Evolutionary conservation across 2,113 vertebrate species (phyloP).

Genomic region (Morone saxatilis): DNA sequence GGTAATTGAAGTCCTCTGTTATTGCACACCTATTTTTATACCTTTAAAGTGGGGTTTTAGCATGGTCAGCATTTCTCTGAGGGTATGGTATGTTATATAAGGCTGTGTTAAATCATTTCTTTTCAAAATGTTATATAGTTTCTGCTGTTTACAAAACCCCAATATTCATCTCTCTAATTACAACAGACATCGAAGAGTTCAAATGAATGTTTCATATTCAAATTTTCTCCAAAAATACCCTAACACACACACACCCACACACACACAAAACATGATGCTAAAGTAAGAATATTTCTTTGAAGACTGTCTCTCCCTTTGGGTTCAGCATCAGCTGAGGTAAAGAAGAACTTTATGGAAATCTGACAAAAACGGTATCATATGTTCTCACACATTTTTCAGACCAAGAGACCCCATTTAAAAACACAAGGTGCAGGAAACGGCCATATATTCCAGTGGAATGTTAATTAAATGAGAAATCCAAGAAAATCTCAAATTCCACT

Average conservation of each 20-base stretch:
- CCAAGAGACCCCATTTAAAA: slow-evolving; percentile 39
- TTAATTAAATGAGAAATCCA: slow-evolving; percentile 54
- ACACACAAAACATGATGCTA: slow-evolving; percentile 39
- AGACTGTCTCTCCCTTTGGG: not conserved
- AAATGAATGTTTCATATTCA: slow-evolving; percentile 65
- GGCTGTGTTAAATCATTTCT: slow-evolving; percentile 6
- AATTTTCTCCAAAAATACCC: slow-evolving; percentile 12
- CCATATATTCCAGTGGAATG: slow-evolving; percentile 54
- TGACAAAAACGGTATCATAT: slow-evolving; percentile 6
- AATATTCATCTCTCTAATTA: slow-evolving; percentile 28
- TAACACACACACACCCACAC: not conserved
- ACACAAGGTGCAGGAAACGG: slow-evolving; percentile 31
- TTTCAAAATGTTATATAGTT: slow-evolving; percentile 41
- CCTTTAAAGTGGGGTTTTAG: slow-evolving; percentile 55
- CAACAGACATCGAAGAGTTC: slow-evolving; percentile 29
- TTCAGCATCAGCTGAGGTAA: slow-evolving; percentile 18
- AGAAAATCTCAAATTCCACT: slow-evolving; percentile 51
- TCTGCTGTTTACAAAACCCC: slow-evolving; percentile 40
- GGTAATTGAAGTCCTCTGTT: slow-evolving; percentile 76
- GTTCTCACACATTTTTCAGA: slow-evolving; percentile 39
- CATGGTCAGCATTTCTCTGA: slow-evolving; percentile 39
- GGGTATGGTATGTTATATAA: slow-evolving; percentile 40
- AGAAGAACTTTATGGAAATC: slow-evolving; percentile 9
- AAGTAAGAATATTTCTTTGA: slow-evolving; percentile 28
- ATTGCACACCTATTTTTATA: slow-evolving; percentile 65